These are phyloP conservation scores for Orchesella flavescens DNA, from an alignment of 2,888 invertebrate species.

Conservation along the genomic window DNA sequence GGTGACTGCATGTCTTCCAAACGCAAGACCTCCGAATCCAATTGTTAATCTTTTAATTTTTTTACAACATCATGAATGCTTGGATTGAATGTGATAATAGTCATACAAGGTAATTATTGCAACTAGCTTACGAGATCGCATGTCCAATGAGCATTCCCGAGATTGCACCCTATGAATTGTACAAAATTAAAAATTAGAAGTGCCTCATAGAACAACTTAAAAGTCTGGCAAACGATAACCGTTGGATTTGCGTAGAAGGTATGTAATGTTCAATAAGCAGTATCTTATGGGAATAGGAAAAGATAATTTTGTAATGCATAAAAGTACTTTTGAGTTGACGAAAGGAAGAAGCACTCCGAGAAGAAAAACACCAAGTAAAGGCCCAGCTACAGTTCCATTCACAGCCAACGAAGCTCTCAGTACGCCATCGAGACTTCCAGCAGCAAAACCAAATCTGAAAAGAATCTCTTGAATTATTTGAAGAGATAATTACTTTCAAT, in stretches of 20 bases:
- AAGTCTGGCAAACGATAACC: no score
- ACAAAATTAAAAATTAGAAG: neutral
- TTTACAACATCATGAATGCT: no score
- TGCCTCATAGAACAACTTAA: neutral
- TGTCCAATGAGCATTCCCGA: constrained; percentile 86
- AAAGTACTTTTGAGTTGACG: constrained; percentile 84
- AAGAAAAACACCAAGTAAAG: constrained; percentile 81
- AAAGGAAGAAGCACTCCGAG: constrained; percentile 88
- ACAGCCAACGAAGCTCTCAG: constrained; percentile 69
- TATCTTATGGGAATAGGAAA: no score
- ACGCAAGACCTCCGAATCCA: constrained; percentile 68
- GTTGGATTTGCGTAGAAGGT: no score
- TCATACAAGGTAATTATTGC: no score
- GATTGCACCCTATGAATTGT: constrained; percentile 80
- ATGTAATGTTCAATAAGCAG: no score
- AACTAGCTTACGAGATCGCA: constrained; percentile 74
- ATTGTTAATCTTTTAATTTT: constrained; percentile 68
- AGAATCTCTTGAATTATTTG: no score
- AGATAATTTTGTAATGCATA: no score
- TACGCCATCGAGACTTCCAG: constrained; percentile 71
- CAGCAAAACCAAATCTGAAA: constrained; percentile 71
- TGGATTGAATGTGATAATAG: neutral
- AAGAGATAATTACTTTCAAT: neutral
- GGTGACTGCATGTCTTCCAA: constrained; percentile 58
- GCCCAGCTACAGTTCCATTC: constrained; percentile 72